A percentile compares a stretch with the other conserved stretches of the same genome.
phyloP scores from a whole-genome alignment of 2,797 vertebrate genomes.

The Notamacropus eugenii region DNA sequence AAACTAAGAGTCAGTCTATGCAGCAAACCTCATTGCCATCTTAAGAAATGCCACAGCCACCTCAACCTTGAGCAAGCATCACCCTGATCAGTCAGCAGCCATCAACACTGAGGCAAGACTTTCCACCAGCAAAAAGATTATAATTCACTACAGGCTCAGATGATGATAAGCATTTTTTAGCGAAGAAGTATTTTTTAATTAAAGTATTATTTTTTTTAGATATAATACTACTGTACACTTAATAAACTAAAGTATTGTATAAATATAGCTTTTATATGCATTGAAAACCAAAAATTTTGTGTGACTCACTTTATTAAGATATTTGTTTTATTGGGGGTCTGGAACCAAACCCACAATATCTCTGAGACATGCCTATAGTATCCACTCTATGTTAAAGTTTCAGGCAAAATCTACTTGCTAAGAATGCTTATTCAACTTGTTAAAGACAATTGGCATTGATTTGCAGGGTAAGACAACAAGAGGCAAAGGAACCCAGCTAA shows the following conservation, averaged over 20 bases:
- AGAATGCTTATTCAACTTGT: not conserved
- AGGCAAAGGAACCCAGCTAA: not conserved
- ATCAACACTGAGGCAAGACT: not conserved
- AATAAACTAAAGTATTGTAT: not conserved
- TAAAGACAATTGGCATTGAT: slow-evolving; percentile 6
- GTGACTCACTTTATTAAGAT: not conserved
- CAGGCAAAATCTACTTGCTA: not conserved
- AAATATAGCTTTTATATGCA: not conserved
- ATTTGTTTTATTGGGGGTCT: not conserved
- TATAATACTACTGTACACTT: not conserved
- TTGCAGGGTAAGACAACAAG: not conserved
- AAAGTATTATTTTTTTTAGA: not conserved
- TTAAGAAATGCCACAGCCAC: not conserved
- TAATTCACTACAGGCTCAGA: not conserved
- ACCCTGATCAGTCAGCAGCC: not conserved
- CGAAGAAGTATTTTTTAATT: not conserved
- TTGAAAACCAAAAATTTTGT: not conserved
- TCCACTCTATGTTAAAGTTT: slow-evolving; percentile 8
- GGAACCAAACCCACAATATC: not conserved
- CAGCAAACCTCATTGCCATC: not conserved
- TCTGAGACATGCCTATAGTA: not conserved
- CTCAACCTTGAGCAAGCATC: not conserved
- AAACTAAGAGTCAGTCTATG: not conserved
- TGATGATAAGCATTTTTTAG: not conserved
- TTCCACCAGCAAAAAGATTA: not conserved